Evolutionary conservation across 1,140 invertebrate species (phyloP), one percentile per base, ranked within the genome.

Genomic region (Phymastichus coffea): DNA sequence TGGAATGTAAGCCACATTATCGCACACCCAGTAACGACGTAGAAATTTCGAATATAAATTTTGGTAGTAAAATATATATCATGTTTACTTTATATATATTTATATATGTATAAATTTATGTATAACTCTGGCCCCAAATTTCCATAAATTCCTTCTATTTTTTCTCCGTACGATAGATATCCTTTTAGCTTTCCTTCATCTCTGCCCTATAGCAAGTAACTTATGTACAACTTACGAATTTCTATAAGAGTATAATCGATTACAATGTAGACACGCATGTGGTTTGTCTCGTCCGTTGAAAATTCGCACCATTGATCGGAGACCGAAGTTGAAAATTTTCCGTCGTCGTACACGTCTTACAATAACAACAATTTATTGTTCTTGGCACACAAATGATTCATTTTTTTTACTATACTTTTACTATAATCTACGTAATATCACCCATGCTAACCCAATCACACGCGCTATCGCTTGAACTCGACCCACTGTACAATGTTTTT

Each of bases 41-140:
- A 76, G 70, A 78, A 79, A 78, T 79, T 77, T 78, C 66, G 72
- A 77, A 72, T 77, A 78, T 77, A 77, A 77, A 79, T 78, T 79
- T 79, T 77, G 74, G 70, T 77, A 77, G 65, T 78, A 77, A 79
- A 79, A 77, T 70, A 77, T 76, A 77, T 77, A 49, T 30, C 64
- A 46, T 64, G 49, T 60, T 44, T 43, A 57, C 59, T 62, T 49
- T 69, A 54, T 68, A 70, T 70, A 69, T 63, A 66, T 70, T 68
- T 71, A 71, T 71, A 70, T 71, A 57, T 63, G 40, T 65, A 72
- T 74, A 74, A 70, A 71, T 72, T 72, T 68, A 72, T 70, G 65
- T 76, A 74, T 76, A 77, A 68, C 66, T 79, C 71, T 79, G 76
- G 75, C 74, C 75, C 75, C 76, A 70, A 67, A 75, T 74, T 74